A percentile compares a stretch with the other conserved stretches of the same genome.
Evolutionary conservation across 2,113 vertebrate genomes (phyloP).

Genomic region (Urocynchramus pylzowi): DNA sequence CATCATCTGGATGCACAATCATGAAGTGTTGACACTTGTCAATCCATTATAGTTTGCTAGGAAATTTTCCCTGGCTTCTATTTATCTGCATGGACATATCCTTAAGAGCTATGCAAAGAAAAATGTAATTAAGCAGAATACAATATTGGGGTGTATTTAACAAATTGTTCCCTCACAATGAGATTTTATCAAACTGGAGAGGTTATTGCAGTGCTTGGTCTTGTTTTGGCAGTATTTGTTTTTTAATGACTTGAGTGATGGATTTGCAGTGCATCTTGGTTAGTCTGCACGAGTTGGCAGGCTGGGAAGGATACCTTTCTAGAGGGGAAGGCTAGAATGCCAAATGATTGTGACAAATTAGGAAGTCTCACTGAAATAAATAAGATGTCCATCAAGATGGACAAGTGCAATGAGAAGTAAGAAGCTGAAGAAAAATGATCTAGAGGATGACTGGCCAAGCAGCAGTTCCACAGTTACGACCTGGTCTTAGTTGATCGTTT

Average conservation of each 20-base stretch:
- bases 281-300: not conserved
- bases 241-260: not conserved
- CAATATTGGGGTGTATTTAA: not conserved
- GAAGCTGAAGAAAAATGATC: not conserved
- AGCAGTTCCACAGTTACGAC: not conserved
- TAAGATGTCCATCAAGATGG: not conserved
- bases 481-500: not conserved
- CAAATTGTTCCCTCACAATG: not conserved
- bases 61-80: not conserved
- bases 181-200: not conserved
- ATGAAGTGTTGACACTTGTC: not conserved
- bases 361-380: not conserved
- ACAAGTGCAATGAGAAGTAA: not conserved
- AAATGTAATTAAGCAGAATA: not conserved
- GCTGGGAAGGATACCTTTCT: not conserved
- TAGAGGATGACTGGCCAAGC: not conserved
- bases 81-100: not conserved
- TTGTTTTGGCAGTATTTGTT: not conserved
- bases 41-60: not conserved
- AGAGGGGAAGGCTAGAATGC: not conserved
- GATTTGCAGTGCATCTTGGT: not conserved
- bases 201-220: not conserved
- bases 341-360: not conserved
- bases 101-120: not conserved
- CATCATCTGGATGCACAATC: fast-evolving